phyloP scores from a whole-genome alignment of 1,140 invertebrate species.

The Drosophila asahinai region DNA sequence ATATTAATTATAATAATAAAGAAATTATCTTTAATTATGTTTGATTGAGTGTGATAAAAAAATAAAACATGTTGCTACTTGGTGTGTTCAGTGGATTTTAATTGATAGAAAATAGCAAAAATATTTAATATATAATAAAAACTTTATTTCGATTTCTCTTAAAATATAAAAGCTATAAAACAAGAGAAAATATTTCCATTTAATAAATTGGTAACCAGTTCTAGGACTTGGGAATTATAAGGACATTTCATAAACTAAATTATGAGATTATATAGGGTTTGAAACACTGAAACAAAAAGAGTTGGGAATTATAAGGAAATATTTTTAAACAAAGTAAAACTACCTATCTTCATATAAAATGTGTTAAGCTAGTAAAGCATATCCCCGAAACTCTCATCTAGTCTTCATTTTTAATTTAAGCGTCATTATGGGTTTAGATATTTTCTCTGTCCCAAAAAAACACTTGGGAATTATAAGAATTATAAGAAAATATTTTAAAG shows the following conservation, averaged over 20 bases:
- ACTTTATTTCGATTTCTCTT: no score
- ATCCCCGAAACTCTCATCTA: background rate
- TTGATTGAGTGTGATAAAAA: no score
- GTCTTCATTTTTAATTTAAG: slow-evolving; percentile 6
- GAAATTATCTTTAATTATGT: background rate
- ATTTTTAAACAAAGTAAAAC: no score
- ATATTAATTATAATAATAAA: slow-evolving; percentile 2
- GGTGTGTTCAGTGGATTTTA: background rate
- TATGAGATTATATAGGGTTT: background rate
- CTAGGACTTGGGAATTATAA: background rate
- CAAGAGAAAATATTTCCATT: background rate
- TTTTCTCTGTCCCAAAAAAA: background rate
- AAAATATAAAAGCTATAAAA: no score
- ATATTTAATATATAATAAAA: background rate
- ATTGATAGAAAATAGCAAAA: background rate
- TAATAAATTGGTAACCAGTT: background rate
- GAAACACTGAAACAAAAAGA: background rate
- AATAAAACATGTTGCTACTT: background rate
- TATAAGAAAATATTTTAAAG: background rate
- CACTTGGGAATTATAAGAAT: background rate
- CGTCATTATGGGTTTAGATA: slow-evolving; percentile 25
- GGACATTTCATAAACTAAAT: background rate
- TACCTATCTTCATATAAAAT: no score
- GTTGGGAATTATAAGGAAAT: no score
- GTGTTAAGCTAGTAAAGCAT: no score